Base-by-base conservation (phyloP, 1,140 invertebrate species). In the Leptopilina boulardi region DNA sequence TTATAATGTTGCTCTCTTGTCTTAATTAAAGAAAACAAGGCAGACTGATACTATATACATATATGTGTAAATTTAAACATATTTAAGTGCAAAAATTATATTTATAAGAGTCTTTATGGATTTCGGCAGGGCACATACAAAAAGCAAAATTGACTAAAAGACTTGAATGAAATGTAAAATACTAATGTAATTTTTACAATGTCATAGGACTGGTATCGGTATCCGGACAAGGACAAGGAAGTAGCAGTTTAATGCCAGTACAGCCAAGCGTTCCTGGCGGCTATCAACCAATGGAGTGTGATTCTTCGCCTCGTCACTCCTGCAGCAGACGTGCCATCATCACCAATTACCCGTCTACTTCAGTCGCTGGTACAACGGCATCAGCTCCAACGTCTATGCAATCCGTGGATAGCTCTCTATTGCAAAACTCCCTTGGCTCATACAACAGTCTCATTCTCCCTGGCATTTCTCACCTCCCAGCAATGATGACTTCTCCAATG, bases 211-310 rank as follows among this genome's bases (percentile, higher is more conserved):
- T 91, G 88, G 89, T 91, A 89, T 91, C 88, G 85, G 89, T 88
- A 89, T 91, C 89, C 87, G 91, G 89, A 87, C 90, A 88, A 87
- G 86, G 89, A 26, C 86, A 91, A 82, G 84, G 89, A 81, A 85
- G 81, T 76, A 87, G 84, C 84, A 91, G 80, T 74, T 85, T 85
- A 81, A 87, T 87, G 85, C 88, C 85, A 87, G 87, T 86, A 82
- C 82, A 84, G 77, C 85, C 84, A 78, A 89, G 83, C 19, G 54
- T 72, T 81, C 83, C 86, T 75, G 85, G 87, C 80, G 88, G 86
- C 78, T 91, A 92, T 81, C 90, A 91, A 73, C 89, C 92, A 38
- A 92, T 92, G 91, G 91, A 92, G 38, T 92, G 91, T 80, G 92
- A 92, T 75, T 90, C 91, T 11, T 92, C 91, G 78, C 91, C 88